Conservation (phyloP, 2,113 vertebrate genomes). For the Petrocephalus zakoni region DNA sequence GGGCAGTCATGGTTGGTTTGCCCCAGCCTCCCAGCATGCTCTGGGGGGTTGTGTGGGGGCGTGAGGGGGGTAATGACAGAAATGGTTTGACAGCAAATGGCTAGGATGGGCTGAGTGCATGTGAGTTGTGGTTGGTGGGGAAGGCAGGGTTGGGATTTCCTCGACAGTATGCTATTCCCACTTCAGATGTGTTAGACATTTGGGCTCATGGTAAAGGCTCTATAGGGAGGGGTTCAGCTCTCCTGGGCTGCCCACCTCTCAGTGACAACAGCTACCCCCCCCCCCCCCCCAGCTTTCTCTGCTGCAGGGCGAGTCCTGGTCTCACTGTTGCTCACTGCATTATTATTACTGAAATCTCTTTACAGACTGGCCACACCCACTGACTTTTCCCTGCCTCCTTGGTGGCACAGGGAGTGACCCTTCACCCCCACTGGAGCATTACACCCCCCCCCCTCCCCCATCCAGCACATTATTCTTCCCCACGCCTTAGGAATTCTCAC, state of each 20-base stretch:
- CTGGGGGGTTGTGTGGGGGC: constrained; percentile 35
- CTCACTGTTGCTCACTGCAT: not conserved
- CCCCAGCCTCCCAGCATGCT: constrained; percentile 44
- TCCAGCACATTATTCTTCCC: not conserved
- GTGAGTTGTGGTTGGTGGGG: constrained; percentile 18
- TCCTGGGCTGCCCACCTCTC: constrained; percentile 20
- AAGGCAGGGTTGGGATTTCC: constrained; percentile 38
- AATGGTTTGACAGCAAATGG: constrained; percentile 52
- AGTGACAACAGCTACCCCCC: no score
- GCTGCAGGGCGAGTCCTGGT: not conserved
- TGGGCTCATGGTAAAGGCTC: not conserved
- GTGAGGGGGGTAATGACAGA: constrained; percentile 45
- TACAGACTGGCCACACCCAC: not conserved
- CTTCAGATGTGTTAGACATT: constrained; percentile 37
- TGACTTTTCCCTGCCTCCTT: not conserved
- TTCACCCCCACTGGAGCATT: not conserved
- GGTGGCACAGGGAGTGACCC: not conserved
- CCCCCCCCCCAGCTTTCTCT: no score
- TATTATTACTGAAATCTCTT: not conserved
- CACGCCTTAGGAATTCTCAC: constrained; percentile 42
- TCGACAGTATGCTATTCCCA: constrained; percentile 44
- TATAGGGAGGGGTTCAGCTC: not conserved
- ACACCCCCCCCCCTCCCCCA: not conserved
- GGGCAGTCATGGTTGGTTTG: constrained; percentile 48
- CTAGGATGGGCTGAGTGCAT: not conserved